These are phyloP conservation scores for Salpingus planirostris DNA, from an alignment of 2,888 invertebrate genomes.

Conservation along the genomic window DNA sequence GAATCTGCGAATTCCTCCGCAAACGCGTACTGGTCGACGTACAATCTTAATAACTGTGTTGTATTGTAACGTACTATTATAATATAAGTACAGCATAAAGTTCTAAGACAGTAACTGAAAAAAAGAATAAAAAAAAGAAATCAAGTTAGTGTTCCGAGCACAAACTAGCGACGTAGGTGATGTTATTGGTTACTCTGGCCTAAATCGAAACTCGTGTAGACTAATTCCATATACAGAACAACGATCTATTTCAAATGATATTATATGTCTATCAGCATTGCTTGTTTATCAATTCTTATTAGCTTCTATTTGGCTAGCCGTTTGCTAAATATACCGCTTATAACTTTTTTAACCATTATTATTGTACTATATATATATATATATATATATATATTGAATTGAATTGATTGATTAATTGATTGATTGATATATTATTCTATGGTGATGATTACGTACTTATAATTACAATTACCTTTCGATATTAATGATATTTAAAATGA, in stretches of 20 bases:
- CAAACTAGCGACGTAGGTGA: slow-evolving; percentile 36
- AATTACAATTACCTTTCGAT: slow-evolving; percentile 12
- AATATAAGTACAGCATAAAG: too few species aligned
- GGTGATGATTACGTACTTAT: slow-evolving; percentile 14
- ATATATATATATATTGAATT: too few species aligned
- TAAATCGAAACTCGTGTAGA: slow-evolving; percentile 44
- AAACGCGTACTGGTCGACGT: slow-evolving; percentile 19
- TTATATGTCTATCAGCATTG: slow-evolving; percentile 40
- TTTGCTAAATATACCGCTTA: slow-evolving; percentile 34
- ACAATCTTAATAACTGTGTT: too few species aligned
- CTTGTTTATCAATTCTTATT: slow-evolving; percentile 40
- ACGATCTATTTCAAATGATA: slow-evolving; percentile 42
- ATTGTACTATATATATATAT: slow-evolving; percentile 18
- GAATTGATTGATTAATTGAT: too few species aligned
- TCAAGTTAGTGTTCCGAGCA: slow-evolving; percentile 24
- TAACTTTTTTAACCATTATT: slow-evolving; percentile 23
- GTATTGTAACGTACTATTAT: too few species aligned
- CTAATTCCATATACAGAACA: slow-evolving; percentile 44
- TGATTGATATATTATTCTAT: slow-evolving; percentile 21
- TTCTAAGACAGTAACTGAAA: slow-evolving; percentile 20
- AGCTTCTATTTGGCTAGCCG: slow-evolving; percentile 40
- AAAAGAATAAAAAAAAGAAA: neutral
- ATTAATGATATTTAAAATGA: slow-evolving; percentile 25
- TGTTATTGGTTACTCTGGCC: slow-evolving; percentile 40
- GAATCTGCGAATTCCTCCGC: slow-evolving; percentile 10